Percentiles rank a stretch among this genome's conserved stretches.
Evolutionary conservation across 2,113 vertebrate species (phyloP).

Genomic region (Oriolus oriolus): DNA sequence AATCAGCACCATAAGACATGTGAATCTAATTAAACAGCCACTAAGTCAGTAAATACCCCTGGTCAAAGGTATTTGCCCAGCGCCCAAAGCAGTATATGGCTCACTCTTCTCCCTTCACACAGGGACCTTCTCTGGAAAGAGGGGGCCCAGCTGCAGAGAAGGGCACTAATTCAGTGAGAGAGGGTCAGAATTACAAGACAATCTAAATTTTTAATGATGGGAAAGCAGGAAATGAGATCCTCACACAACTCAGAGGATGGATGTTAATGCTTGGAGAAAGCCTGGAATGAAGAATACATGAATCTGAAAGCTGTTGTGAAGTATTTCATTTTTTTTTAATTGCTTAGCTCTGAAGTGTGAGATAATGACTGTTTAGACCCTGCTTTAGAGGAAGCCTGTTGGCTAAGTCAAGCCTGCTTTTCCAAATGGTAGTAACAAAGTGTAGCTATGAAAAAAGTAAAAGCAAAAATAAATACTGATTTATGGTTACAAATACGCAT

Average conservation of each 20-base stretch:
- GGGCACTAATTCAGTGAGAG: not conserved
- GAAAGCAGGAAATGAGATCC: not conserved
- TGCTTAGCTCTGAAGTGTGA: not conserved
- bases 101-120: not conserved
- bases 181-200: not conserved
- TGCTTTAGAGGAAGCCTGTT: not conserved
- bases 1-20: not conserved
- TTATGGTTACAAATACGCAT: not conserved
- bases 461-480: not conserved
- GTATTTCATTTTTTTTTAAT: fast-evolving
- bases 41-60: not conserved
- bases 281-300: not conserved
- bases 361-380: not conserved
- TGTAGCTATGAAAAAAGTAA: not conserved
- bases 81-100: not conserved
- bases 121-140: not conserved
- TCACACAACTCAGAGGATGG: not conserved
- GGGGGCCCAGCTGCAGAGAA: not conserved
- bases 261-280: not conserved
- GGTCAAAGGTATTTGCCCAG: not conserved
- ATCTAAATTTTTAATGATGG: not conserved
- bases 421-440: not conserved
- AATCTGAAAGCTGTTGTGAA: not conserved
- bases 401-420: not conserved
- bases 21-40: not conserved